Evolutionary conservation across 2,888 invertebrate species (phyloP), one percentile per base, ranked within the genome.

Genomic region (Drosophila picticornis): DNA sequence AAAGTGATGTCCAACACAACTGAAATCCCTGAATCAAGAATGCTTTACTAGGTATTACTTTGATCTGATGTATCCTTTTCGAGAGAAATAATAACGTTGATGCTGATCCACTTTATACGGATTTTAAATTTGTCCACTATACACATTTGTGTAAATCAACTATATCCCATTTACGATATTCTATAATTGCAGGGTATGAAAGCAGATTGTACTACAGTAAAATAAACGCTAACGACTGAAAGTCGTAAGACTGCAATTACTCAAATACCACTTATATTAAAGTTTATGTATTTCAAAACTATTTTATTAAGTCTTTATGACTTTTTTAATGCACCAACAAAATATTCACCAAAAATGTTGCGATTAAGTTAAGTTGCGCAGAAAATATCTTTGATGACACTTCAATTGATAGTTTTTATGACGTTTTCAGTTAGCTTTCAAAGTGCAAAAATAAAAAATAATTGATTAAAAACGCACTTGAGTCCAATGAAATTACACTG

Each of bases 1-100:
- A 50, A 51, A 66, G 29, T 57, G 11, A 31, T 75, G 46, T 36
- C n/a, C 36, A 56, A 40, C 13, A 55, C 5, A 59, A 32, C 11
- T 43, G 25, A n/a, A 36, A 27, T 11, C 34, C 36, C 7, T 19
- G 7, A 7, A 4, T 36, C 7, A 27, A 19, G 25, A 34, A 36
- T 36, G 55, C 27, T 5, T 34, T 7, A 22, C 25, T 19, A 19
- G 36, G 25, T 19, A 16, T 27, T 36, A 27, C 4, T 6, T 25
- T 36, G 3, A 31, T 6, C 13, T n/a, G 13, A n/a, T 31, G 22
- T 9, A 9, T 25, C 6, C 2, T 9, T 46, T 46, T 25, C 9
- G 9, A 16, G 22, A 46, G 16, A 25, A 4, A 16, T 16, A 46
- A 16, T 46, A 16, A 4, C 25, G 16, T 46, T 46, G 22, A 9